phyloP scores from a whole-genome alignment of 2,797 vertebrate species.

The Sphenodon punctatus region DNA sequence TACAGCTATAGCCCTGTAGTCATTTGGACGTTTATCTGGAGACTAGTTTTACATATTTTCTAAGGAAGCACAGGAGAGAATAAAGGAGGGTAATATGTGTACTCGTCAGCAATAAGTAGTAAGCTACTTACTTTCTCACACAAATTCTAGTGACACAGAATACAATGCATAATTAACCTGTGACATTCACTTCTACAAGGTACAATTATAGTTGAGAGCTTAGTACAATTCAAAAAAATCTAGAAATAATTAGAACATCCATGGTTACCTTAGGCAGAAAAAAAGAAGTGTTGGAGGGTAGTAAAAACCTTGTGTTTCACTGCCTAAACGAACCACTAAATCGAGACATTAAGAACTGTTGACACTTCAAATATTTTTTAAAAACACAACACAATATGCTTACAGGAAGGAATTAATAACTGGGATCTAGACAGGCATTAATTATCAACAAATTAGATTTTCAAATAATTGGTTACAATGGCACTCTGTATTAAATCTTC shows the following conservation, averaged over 20 bases:
- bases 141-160: no score
- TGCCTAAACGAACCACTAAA: neutral
- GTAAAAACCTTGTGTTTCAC: neutral
- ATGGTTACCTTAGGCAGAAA: neutral
- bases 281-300: neutral
- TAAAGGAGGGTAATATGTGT: neutral
- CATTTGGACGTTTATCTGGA: no score
- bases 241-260: neutral
- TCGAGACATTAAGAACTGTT: neutral
- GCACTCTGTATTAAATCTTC: no score
- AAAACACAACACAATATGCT: no score
- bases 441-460: neutral
- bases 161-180: neutral
- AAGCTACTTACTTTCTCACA: no score
- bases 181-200: neutral
- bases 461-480: constrained; percentile 10
- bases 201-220: neutral
- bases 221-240: neutral
- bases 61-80: neutral
- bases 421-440: neutral
- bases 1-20: neutral
- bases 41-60: no score
- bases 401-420: neutral
- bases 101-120: no score
- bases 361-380: neutral